Evolutionary conservation across 64 coral and sea anemone species (phyloP).

Genomic region (Anthopleura sola): DNA sequence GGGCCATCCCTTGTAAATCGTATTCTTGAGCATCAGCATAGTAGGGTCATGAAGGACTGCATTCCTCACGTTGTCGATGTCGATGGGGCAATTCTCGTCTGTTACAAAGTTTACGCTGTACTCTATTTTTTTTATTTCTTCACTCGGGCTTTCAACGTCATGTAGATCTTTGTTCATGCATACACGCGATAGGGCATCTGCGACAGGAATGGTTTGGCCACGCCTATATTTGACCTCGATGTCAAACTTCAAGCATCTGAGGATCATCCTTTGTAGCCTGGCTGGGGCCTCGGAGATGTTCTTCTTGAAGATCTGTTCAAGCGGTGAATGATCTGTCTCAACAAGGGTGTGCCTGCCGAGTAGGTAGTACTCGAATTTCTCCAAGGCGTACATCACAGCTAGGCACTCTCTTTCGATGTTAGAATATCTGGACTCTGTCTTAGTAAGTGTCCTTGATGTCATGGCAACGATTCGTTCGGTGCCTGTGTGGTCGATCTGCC

Average conservation of each 20-base stretch:
- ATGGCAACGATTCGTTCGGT: too few relatives aligned
- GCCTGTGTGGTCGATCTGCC: too few relatives aligned
- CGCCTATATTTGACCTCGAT: slow-evolving; percentile 25
- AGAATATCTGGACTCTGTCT: too few relatives aligned
- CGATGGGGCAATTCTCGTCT: slow-evolving; percentile 4
- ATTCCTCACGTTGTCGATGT: neutral
- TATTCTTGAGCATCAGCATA: neutral
- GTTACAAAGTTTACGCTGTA: neutral
- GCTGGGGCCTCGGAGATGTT: slow-evolving; percentile 31
- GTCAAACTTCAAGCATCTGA: slow-evolving; percentile 49
- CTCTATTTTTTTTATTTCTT: too few relatives aligned
- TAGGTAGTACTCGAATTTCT: too few relatives aligned
- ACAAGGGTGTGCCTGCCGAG: too few relatives aligned
- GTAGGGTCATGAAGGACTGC: neutral
- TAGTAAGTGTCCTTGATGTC: too few relatives aligned
- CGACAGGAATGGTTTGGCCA: slow-evolving; percentile 25
- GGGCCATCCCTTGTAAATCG: too few relatives aligned
- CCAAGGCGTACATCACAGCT: too few relatives aligned
- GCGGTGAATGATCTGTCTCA: too few relatives aligned
- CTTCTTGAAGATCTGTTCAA: too few relatives aligned
- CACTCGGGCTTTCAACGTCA: neutral
- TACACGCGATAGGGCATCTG: slow-evolving; percentile 39
- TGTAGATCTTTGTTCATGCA: slow-evolving; percentile 5
- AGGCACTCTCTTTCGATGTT: too few relatives aligned
- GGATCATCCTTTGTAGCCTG: slow-evolving; percentile 36